A percentile compares a stretch with the other conserved stretches of the same genome.
Conservation (phyloP, 2,113 vertebrate species). For the Phalacrocorax aristotelis region DNA sequence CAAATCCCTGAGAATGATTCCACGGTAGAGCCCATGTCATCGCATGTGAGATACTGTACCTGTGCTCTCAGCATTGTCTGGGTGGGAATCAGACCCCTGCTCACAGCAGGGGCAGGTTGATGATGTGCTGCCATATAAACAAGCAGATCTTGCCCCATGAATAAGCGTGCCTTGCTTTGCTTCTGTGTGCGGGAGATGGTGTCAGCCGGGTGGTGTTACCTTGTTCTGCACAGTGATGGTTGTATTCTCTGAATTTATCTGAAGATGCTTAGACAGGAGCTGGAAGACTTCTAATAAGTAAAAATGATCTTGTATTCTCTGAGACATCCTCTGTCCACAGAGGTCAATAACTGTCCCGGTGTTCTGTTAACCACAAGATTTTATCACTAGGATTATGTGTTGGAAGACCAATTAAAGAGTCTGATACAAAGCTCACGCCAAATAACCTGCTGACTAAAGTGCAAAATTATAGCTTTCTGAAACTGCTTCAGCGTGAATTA, state of each 20-base stretch:
- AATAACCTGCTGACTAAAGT: background rate
- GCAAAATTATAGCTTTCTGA: background rate
- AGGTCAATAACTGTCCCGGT: background rate
- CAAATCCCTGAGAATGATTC: background rate
- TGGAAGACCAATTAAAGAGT: background rate
- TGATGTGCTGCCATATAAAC: background rate
- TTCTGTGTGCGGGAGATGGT: background rate
- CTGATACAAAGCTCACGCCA: background rate
- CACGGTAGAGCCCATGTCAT: background rate
- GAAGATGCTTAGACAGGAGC: background rate
- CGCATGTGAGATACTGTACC: accelerated
- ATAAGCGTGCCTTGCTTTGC: background rate
- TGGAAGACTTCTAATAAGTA: background rate
- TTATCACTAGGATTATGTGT: background rate
- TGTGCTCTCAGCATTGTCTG: background rate
- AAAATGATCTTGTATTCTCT: background rate
- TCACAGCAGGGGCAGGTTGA: background rate
- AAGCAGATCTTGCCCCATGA: background rate
- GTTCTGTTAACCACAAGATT: background rate
- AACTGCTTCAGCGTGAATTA: background rate
- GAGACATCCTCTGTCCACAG: background rate
- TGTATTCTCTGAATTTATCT: background rate
- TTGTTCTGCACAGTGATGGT: background rate
- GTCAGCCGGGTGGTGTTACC: background rate
- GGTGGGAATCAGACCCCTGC: background rate